phyloP scores from a whole-genome alignment of 1,140 invertebrate species.

The Pararge aegeria region DNA sequence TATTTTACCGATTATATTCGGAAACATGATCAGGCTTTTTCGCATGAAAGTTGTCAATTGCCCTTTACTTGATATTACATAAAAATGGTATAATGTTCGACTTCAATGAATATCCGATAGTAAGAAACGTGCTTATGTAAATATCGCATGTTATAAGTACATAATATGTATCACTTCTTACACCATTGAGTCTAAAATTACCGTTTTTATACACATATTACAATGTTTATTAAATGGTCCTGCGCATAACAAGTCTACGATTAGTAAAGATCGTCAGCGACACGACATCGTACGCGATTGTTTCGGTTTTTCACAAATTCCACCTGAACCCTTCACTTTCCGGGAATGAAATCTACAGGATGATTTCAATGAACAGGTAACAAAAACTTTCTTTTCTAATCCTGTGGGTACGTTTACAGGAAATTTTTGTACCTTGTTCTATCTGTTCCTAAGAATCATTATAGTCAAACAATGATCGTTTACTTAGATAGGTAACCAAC shows the following conservation, averaged over 20 bases:
- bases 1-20: not conserved
- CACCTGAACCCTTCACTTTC: too few relatives aligned
- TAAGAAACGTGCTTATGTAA: not conserved
- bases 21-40: not conserved
- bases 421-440: too few relatives aligned
- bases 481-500: too few relatives aligned
- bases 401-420: too few relatives aligned
- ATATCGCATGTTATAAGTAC: not conserved
- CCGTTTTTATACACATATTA: not conserved
- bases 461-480: too few relatives aligned
- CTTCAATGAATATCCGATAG: conserved; percentile 1
- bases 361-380: too few relatives aligned
- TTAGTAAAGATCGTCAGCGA: not conserved
- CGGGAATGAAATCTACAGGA: too few relatives aligned
- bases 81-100: not conserved
- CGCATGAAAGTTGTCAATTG: not conserved
- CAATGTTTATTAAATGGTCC: not conserved
- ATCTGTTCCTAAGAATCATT: too few relatives aligned
- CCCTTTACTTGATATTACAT: not conserved
- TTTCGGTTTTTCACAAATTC: too few relatives aligned
- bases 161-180: not conserved
- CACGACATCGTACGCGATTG: too few relatives aligned
- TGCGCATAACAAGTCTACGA: not conserved
- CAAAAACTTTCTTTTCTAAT: too few relatives aligned
- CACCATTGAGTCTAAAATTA: not conserved